phyloP scores from a whole-genome alignment of 1,140 invertebrate genomes.

The Lordiphosa mommai region DNA sequence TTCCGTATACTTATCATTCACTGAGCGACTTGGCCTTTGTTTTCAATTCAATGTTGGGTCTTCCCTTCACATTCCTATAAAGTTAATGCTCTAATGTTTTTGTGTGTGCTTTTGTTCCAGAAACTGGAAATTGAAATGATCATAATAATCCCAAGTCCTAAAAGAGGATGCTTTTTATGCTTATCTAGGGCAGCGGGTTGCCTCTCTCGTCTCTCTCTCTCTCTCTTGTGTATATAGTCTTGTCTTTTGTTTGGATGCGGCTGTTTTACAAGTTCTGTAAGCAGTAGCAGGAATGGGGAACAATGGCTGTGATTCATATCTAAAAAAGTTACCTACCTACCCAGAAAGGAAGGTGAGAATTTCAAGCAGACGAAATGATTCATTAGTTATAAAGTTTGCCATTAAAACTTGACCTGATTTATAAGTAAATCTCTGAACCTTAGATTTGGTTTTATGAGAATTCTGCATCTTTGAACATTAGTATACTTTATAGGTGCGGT shows the following conservation, averaged over 20 bases:
- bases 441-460: too few species aligned
- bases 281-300: background rate
- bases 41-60: conserved; percentile 17
- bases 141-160: conserved; percentile 18
- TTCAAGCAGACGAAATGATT: background rate
- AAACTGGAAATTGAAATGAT: conserved; percentile 60
- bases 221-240: background rate
- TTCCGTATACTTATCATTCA: conserved; percentile 32
- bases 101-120: conserved; percentile 52
- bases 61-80: conserved; percentile 25
- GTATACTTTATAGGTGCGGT: too few species aligned
- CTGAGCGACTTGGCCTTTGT: conserved; percentile 29
- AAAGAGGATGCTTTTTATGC: conserved; percentile 43
- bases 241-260: background rate
- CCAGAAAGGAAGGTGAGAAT: background rate
- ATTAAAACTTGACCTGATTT: too few species aligned
- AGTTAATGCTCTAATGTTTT: conserved; percentile 61
- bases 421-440: too few species aligned
- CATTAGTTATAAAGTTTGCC: too few species aligned
- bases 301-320: conserved; percentile 3
- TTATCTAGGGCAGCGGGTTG: conserved; percentile 57
- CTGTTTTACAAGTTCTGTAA: conserved; percentile 13
- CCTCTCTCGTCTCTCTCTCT: conserved; percentile 1
- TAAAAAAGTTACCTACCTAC: background rate
- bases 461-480: too few species aligned